Evolutionary conservation across 1,140 invertebrate species (phyloP), one percentile per base, ranked within the genome.

Genomic region (Drosophila sulfurigaster): DNA sequence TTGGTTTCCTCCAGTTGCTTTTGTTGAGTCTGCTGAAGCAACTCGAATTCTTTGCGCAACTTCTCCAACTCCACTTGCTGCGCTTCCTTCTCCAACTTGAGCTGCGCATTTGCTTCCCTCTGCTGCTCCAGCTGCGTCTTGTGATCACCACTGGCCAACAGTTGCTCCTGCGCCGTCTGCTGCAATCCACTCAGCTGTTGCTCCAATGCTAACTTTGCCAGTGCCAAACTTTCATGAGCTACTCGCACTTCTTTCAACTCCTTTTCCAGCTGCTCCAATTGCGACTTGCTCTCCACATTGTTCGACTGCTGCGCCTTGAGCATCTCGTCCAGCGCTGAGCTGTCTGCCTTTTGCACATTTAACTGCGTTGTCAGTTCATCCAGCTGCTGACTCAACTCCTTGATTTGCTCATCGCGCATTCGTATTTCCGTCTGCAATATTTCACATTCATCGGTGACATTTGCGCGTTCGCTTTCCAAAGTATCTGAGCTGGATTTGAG

Each of bases 261-360:
- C n/a, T 38, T 20, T 1, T 58, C 7, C 15, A 75, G 20, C 20
- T 77, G 45, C 28, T 85, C 54, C 1, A 90, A 15, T n/a, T 72
- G 28, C 1, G 41, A 25, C 35, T 68, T 81, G 52, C 15, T 74
- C 38, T 54, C 48, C 7, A 16, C 57, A 16, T 54, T 70, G 1
- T 65, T 75, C 0, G 49, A 38, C 15, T 82, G 65, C 11, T 91
- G 81, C n/a, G 60, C 11, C 7, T 79, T 81, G 0, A 91, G 79
- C 71, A 92, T 70, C 32, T 93, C 91, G 30, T 92, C 88, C 3
- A 93, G 52, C 10, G 93, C 90, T 1, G 91, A 80, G 25, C 69
- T 91, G 41, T 92, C 91, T 1, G 91, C 91, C 32, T 78, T 76
- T 59, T 92, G 87, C 11, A 92, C 90, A 25, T 93, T 86, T 1